Evolutionary conservation across 2,113 vertebrate genomes (phyloP).

Genomic region (Lethenteron camtschaticum): DNA sequence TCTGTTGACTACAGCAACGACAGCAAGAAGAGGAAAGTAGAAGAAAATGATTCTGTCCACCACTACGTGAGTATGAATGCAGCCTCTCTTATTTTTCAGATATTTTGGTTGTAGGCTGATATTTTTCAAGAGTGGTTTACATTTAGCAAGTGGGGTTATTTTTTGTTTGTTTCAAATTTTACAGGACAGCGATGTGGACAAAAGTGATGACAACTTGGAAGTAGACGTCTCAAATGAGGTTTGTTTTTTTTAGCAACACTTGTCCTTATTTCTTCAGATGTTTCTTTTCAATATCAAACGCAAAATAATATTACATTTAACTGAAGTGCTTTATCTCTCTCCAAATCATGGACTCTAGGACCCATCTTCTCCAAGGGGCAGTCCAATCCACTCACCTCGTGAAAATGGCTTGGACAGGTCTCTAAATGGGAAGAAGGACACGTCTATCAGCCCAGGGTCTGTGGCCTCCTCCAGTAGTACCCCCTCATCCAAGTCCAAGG

Average conservation of each 20-base stretch:
- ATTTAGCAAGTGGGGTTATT: conserved; percentile 15
- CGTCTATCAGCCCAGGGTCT: conserved; percentile 46
- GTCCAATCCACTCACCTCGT: conserved; percentile 39
- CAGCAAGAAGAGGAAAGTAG: conserved; percentile 50
- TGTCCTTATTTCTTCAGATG: conserved; percentile 8
- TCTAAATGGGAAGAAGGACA: conserved; percentile 42
- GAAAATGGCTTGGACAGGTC: conserved; percentile 50
- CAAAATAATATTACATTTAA: neutral
- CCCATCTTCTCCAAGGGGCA: conserved; percentile 40
- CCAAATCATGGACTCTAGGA: conserved; percentile 22
- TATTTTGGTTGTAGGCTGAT: conserved; percentile 8
- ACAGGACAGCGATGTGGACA: conserved; percentile 52
- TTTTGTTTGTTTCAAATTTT: conserved; percentile 13
- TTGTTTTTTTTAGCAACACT: conserved; percentile 10
- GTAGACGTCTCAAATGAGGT: conserved; percentile 54
- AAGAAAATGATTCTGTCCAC: conserved; percentile 44
- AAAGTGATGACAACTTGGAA: conserved; percentile 53
- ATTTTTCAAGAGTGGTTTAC: too few relatives aligned
- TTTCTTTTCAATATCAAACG: conserved; percentile 12
- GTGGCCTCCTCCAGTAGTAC: conserved; percentile 49
- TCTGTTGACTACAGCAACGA: conserved; percentile 45
- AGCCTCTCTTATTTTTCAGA: conserved; percentile 13
- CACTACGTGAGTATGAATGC: conserved; percentile 33
- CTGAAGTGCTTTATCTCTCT: accelerated
- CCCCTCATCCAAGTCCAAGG: conserved; percentile 50